A percentile compares a stretch with the other conserved stretches of the same genome.
These are phyloP conservation scores for Allygus modestus DNA, from an alignment of 2,888 invertebrate genomes.

Conservation along the genomic window DNA sequence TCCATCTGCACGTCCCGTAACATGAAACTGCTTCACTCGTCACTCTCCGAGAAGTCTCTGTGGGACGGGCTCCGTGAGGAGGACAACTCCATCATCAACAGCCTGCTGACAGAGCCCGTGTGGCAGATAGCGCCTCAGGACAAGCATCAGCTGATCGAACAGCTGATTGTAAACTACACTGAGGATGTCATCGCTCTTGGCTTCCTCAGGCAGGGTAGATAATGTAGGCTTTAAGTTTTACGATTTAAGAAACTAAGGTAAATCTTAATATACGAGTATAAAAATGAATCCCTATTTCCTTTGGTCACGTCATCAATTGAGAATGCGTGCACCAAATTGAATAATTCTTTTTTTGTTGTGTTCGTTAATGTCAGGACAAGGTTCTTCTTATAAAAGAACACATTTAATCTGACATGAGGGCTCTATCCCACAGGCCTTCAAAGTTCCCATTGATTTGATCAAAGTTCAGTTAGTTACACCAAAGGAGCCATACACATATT, in stretches of 20 bases:
- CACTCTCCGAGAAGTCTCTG: slow-evolving; percentile 87
- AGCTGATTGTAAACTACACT: slow-evolving; percentile 87
- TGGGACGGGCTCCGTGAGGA: slow-evolving; percentile 90
- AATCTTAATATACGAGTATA: too few relatives aligned
- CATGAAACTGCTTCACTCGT: slow-evolving; percentile 87
- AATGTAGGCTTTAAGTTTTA: slow-evolving; percentile 75
- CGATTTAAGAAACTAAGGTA: slow-evolving; percentile 71
- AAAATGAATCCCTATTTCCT: not conserved
- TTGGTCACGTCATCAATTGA: not conserved
- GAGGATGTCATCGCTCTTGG: slow-evolving; percentile 89
- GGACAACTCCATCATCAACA: slow-evolving; percentile 85
- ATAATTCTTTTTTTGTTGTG: too few relatives aligned
- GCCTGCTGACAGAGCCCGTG: slow-evolving; percentile 88
- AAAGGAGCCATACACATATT: too few relatives aligned
- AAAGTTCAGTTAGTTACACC: too few relatives aligned
- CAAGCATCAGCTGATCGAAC: slow-evolving; percentile 81
- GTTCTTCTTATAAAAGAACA: too few relatives aligned
- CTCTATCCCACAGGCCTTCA: too few relatives aligned
- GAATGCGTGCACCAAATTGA: not conserved
- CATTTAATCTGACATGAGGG: too few relatives aligned
- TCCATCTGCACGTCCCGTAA: slow-evolving; percentile 90
- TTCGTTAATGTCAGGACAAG: too few relatives aligned
- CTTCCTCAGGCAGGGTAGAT: slow-evolving; percentile 86
- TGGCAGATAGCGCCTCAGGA: slow-evolving; percentile 90
- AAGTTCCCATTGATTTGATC: too few relatives aligned